These are phyloP conservation scores for Colaptes auratus DNA, from an alignment of 2,113 vertebrate species.

Conservation along the genomic window DNA sequence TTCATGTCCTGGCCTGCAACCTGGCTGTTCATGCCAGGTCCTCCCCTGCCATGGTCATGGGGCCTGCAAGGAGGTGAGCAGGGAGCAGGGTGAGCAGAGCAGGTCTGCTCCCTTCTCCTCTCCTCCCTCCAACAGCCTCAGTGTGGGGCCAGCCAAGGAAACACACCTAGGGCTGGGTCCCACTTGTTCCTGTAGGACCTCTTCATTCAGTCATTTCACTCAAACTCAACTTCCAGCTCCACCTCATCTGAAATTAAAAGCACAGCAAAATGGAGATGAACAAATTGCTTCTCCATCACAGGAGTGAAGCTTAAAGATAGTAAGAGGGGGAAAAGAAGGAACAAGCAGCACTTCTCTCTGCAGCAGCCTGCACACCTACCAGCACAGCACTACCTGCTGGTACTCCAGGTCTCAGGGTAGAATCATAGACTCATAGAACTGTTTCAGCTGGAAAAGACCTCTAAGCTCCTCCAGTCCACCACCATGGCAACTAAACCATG, in stretches of 20 bases:
- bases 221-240: not conserved
- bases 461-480: too few relatives aligned
- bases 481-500: too few relatives aligned
- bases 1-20: not conserved
- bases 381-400: not conserved
- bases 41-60: not conserved
- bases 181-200: rapidly evolving
- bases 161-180: not conserved
- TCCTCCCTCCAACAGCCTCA: not conserved
- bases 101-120: not conserved
- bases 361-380: not conserved
- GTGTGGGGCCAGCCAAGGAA: not conserved
- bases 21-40: not conserved
- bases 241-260: not conserved
- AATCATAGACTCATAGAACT: too few relatives aligned
- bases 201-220: not conserved
- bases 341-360: not conserved
- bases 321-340: not conserved
- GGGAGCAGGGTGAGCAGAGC: not conserved
- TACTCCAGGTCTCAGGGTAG: not conserved
- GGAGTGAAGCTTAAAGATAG: not conserved
- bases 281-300: not conserved
- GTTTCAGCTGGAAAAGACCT: too few relatives aligned
- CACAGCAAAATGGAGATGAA: not conserved
- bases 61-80: rapidly evolving